A percentile compares a stretch with the other conserved stretches of the same genome.
phyloP scores from a whole-genome alignment of 2,888 invertebrate genomes.

The Oegoconia quadripuncta region DNA sequence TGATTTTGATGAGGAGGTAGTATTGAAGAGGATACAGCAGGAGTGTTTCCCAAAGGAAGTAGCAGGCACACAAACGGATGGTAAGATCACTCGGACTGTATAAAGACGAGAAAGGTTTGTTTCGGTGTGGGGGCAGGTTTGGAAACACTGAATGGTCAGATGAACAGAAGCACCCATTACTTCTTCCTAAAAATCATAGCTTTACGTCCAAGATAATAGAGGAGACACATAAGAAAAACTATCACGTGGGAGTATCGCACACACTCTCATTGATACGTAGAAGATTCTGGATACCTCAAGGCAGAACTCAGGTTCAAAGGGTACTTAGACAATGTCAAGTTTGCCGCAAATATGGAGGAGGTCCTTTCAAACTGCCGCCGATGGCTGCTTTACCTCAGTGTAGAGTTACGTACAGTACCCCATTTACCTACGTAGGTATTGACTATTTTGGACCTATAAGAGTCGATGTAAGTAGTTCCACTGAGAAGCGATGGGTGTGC shows the following conservation, averaged over 20 bases:
- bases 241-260: neutral
- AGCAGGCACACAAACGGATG: neutral
- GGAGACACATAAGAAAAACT: neutral
- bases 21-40: neutral
- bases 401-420: neutral
- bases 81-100: neutral
- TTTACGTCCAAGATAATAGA: slow-evolving; percentile 1
- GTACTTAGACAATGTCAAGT: neutral
- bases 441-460: slow-evolving; percentile 6
- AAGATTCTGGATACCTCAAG: slow-evolving; percentile 2
- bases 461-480: neutral
- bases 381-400: neutral
- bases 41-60: neutral
- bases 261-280: neutral
- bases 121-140: neutral
- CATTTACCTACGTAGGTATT: neutral
- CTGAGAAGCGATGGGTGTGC: slow-evolving; percentile 2
- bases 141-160: neutral
- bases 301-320: neutral
- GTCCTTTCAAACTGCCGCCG: slow-evolving; percentile 1
- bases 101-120: neutral
- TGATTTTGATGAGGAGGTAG: too few relatives aligned
- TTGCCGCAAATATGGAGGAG: slow-evolving; percentile 3
- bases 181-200: neutral
- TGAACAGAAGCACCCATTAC: neutral